Conservation (phyloP, 2,797 vertebrate species). For the Vespertilio murinus region DNA sequence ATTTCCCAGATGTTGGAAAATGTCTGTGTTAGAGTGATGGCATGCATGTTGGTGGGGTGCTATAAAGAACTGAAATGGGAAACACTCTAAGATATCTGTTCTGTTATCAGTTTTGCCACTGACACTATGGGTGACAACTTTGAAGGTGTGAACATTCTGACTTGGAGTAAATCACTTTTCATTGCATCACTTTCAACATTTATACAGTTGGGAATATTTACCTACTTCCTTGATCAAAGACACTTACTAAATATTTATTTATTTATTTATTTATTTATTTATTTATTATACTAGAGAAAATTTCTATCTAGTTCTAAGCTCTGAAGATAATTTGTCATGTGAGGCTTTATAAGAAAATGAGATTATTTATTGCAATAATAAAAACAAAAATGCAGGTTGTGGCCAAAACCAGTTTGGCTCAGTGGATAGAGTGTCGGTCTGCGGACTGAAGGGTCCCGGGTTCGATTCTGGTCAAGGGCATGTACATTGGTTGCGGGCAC, state of each 20-base stretch:
- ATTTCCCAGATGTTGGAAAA: constrained; percentile 11
- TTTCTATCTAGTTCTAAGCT: not conserved
- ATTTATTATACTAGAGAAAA: not conserved
- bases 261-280: no score
- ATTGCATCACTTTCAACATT: not conserved
- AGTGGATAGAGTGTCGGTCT: no score
- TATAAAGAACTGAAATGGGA: not conserved
- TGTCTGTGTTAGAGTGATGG: not conserved
- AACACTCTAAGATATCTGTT: not conserved
- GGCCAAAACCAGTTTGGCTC: no score
- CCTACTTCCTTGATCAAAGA: not conserved
- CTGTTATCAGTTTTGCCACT: not conserved
- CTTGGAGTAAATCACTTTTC: not conserved
- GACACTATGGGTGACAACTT: no score
- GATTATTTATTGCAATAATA: not conserved
- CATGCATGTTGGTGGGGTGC: not conserved
- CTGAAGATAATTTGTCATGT: constrained; percentile 1
- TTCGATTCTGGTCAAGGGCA: no score
- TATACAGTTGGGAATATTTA: not conserved
- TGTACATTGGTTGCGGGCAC: no score
- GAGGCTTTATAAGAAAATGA: not conserved
- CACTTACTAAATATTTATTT: not conserved
- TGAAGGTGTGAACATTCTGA: not conserved
- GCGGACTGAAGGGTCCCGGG: no score
- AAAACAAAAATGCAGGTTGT: not conserved